Evolutionary conservation across 2,888 invertebrate species (phyloP), one percentile per base, ranked within the genome.

Genomic region (Chymomyza procnemis): DNA sequence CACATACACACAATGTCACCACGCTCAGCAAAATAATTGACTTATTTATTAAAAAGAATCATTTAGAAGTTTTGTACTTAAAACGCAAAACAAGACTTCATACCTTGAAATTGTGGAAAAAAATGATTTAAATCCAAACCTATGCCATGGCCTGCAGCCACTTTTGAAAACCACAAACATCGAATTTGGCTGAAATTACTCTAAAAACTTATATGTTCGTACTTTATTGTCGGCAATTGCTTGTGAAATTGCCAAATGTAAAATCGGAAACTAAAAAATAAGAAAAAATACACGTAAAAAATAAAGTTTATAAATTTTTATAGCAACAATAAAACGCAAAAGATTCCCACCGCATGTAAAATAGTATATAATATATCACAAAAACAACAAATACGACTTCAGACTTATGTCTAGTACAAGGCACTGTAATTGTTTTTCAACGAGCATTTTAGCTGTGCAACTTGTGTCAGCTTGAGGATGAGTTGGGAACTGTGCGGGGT

Each of bases 351-450:
- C 79, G 77, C 71, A 67, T 76, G 67, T 58, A 63, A 71, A 62
- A 78, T 77, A 77, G 78, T 74, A 78, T 69, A 73, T 69, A 62
- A 59, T 66, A 61, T 16, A 50, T 57, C 54, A 34, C 62, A 66
- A 63, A 59, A 67, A 67, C 58, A 52, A 46, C 30, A 58, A 47
- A 47, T 3, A 18, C 6, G 18, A 50, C 34, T 14, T 41, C 34
- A 41, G 34, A 12, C 34, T 34, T 34, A 34, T 34, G 30, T 16
- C 62, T 59, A 66, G 66, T 73, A 77, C 78, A 78, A 77, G 71
- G 71, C 80, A 67, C 56, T 62, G 77, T 78, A 78, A 79, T 78
- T 78, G 80, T 78, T 76, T 79, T 76, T 76, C 63, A 65, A 75
- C 73, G 66, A 62, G 61, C 66, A 73, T 66, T 22, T 64, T 71